phyloP scores from a whole-genome alignment of 37 sponge, comb jelly and placozoan species.

The Crambe crambe region DNA sequence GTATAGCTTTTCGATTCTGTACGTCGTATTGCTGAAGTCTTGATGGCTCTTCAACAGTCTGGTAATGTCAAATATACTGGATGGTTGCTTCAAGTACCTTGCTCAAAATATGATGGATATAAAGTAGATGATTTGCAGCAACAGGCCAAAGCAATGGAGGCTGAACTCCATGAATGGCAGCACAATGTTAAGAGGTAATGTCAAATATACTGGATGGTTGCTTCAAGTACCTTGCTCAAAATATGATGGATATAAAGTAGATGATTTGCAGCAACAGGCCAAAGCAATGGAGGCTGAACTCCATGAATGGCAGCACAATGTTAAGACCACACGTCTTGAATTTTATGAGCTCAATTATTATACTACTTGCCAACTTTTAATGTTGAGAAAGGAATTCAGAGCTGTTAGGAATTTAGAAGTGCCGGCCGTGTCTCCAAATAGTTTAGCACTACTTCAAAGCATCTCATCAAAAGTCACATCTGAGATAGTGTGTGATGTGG shows the following conservation, averaged over 20 bases:
- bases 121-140: constrained; percentile 8
- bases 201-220: constrained; percentile 40
- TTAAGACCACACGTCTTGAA: constrained; percentile 16
- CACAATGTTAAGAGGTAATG: constrained; percentile 1
- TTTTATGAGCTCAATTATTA: constrained; percentile 75
- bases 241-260: not conserved
- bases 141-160: constrained; percentile 41
- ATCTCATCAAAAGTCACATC: constrained; percentile 26
- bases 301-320: constrained; percentile 19
- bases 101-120: not conserved
- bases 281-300: constrained; percentile 52
- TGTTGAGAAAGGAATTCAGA: constrained; percentile 47
- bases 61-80: constrained; percentile 50
- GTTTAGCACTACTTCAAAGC: constrained; percentile 35
- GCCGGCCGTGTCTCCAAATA: not conserved
- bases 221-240: constrained; percentile 6
- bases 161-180: constrained; percentile 43
- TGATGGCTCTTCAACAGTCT: constrained; percentile 38
- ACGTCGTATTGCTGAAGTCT: constrained; percentile 45
- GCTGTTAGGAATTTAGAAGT: not conserved
- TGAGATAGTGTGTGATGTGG: constrained; percentile 6
- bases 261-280: constrained; percentile 21
- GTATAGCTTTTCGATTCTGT: constrained; percentile 44
- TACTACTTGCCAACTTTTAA: constrained; percentile 68
- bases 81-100: constrained; percentile 23